Conservation (phyloP, 2,113 vertebrate genomes). For the Phyllostomus discolor region DNA sequence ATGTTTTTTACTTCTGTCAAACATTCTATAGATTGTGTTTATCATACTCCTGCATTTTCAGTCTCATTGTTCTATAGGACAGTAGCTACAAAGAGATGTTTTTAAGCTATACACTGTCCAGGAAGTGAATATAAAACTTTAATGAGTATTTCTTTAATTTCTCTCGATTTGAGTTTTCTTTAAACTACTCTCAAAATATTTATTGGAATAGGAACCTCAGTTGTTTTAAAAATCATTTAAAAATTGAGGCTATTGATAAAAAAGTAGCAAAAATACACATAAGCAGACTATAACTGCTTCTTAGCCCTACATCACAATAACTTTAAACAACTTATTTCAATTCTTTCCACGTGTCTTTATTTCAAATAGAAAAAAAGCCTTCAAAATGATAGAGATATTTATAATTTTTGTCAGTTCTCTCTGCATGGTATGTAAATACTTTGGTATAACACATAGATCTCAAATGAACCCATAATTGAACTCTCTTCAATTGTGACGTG, state of each 20-base stretch:
- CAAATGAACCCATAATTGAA: not conserved
- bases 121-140: not conserved
- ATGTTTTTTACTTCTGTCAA: not conserved
- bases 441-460: not conserved
- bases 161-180: not conserved
- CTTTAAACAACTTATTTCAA: not conserved
- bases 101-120: not conserved
- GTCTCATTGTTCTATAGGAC: not conserved
- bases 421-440: not conserved
- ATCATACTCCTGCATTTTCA: not conserved
- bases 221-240: slow-evolving; percentile 14
- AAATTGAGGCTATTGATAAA: slow-evolving; percentile 1
- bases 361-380: not conserved
- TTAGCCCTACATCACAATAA: not conserved
- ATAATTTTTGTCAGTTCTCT: not conserved
- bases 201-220: not conserved
- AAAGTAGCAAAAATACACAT: not conserved
- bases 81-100: not conserved
- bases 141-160: not conserved
- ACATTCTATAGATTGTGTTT: not conserved
- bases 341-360: not conserved
- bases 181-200: not conserved
- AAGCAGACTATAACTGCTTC: not conserved
- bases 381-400: not conserved
- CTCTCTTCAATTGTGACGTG: not conserved